Evolutionary conservation across 2,888 invertebrate genomes (phyloP).

Genomic region (Apamea sordens): DNA sequence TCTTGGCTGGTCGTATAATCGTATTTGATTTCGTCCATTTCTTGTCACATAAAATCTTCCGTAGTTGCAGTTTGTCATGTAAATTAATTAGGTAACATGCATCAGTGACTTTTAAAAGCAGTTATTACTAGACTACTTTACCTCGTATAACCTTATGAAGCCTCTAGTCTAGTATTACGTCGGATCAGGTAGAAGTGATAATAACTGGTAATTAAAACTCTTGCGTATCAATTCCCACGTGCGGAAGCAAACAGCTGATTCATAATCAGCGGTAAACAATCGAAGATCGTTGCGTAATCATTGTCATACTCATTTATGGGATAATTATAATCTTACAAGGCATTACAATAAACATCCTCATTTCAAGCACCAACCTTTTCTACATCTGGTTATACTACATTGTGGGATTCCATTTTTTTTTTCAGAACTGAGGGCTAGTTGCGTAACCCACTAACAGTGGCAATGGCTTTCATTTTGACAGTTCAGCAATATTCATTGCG

Average conservation of each 20-base stretch:
- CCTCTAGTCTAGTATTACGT: conserved; percentile 7
- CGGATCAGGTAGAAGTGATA: conserved; percentile 16
- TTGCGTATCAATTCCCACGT: conserved; percentile 9
- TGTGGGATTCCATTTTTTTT: not conserved
- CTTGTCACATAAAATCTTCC: not conserved
- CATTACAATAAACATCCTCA: not conserved
- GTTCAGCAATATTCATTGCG: too few relatives aligned
- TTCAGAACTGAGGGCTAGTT: too few relatives aligned
- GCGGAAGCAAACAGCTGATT: conserved; percentile 17
- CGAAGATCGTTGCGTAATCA: not conserved
- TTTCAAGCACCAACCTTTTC: not conserved
- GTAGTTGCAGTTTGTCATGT: not conserved
- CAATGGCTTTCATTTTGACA: too few relatives aligned
- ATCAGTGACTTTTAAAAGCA: not conserved
- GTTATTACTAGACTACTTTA: not conserved
- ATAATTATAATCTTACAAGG: not conserved
- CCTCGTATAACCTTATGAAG: not conserved
- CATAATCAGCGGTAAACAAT: conserved; percentile 3
- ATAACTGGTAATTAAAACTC: conserved; percentile 19
- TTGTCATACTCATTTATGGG: not conserved
- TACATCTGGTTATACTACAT: not conserved
- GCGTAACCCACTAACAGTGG: too few relatives aligned
- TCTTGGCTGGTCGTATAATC: not conserved
- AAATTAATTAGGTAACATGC: not conserved
- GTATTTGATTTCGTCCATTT: not conserved